Conservation (phyloP, 1,140 invertebrate species). For the Melanaphis sacchari region DNA sequence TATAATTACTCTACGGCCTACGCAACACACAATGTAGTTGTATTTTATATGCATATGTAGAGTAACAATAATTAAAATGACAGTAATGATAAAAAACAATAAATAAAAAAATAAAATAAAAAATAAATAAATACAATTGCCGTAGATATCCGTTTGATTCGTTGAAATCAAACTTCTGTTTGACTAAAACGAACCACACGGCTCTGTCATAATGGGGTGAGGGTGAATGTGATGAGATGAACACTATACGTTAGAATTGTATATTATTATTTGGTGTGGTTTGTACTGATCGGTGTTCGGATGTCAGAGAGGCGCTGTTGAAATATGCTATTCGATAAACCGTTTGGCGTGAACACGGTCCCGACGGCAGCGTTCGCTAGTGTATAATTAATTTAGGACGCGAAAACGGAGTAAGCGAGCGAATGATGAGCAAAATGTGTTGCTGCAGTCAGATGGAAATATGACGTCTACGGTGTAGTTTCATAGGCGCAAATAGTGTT, state of each 20-base stretch:
- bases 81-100: neutral
- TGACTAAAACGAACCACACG: conserved; percentile 26
- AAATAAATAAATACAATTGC: neutral
- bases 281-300: neutral
- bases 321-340: neutral
- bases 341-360: too few species aligned
- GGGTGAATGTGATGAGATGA: neutral
- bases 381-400: neutral
- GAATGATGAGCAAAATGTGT: neutral
- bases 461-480: too few species aligned
- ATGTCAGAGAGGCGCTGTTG: neutral
- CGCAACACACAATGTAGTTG: neutral
- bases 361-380: too few species aligned
- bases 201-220: neutral
- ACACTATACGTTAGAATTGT: neutral
- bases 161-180: neutral
- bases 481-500: too few species aligned
- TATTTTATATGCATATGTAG: neutral
- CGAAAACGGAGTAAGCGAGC: neutral
- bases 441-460: neutral
- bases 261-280: neutral
- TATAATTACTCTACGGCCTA: neutral
- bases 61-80: neutral
- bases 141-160: neutral
- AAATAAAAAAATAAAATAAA: neutral